Evolutionary conservation across 2,113 vertebrate species (phyloP), one percentile per base, ranked within the genome.

Genomic region (Cephalopholis sonnerati): DNA sequence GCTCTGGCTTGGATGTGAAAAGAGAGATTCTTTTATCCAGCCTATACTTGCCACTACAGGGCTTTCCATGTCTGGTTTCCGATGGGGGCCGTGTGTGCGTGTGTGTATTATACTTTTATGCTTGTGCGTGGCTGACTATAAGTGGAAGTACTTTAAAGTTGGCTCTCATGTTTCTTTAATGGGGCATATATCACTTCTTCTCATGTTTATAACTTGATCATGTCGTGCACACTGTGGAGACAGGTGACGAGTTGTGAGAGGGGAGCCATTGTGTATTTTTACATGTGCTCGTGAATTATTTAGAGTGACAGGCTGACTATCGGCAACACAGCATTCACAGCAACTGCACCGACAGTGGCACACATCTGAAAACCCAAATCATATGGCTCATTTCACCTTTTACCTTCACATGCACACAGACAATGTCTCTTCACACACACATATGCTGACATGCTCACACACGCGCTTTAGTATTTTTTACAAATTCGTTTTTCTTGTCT

Each of bases 1-100:
- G 48, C 41, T 41, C 25, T 36, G 39, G 51, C 77, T 63, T 55
- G 65, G 71, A 73, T 50, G 50, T 71, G 66, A 58, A 65, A 65
- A 50, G 27, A 16, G 57, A 53, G 29, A 55, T 41, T 25, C 48
- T 55, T 36, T 36, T 68, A 25, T 83, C 32, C 55, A 24, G 24
- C 25, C 16, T 39, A 29, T 69, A 79, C 41, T 64, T 64, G 48
- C 51, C 24, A 22, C 46, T 7, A 24, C 46, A 24, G n/a, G 25
- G 7, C 71, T 51, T 25, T 44, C 3, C 32, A 12, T 24, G 8
- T 32, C 25, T 77, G 66, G 24, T 54, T 66, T 25, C 58, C 41
- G 32, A 18, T 3, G 18, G 17, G 11, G 9, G 12, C 20, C 2
- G 48, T 17, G 48, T 18, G 36, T 22, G 3, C 20, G 16, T 24